phyloP scores from a whole-genome alignment of 2,888 invertebrate species.

The Drosophila heteroneura region DNA sequence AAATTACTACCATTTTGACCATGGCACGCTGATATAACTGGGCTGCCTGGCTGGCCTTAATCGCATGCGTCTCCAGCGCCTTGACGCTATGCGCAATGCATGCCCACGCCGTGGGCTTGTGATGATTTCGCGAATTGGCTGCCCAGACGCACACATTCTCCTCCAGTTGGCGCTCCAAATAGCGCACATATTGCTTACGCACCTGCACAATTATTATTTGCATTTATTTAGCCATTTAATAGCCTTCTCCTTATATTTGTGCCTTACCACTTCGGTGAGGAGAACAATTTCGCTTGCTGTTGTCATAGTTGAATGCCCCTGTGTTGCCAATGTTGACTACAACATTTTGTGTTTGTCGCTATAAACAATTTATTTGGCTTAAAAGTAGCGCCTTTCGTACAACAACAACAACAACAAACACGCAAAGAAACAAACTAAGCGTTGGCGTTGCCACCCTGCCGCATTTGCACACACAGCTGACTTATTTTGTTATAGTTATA shows the following conservation, averaged over 20 bases:
- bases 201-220: conserved; percentile 60
- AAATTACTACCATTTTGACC: conserved; percentile 77
- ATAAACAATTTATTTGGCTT: conserved; percentile 34
- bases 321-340: not conserved
- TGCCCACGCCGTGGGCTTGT: conserved; percentile 67
- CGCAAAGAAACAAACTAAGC: conserved; percentile 6
- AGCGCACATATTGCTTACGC: conserved; percentile 77
- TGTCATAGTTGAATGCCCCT: conserved; percentile 42
- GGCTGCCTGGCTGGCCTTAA: conserved; percentile 79
- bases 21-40: conserved; percentile 81
- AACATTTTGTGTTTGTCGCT: conserved; percentile 19
- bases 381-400: conserved; percentile 50
- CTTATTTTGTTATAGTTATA: not conserved
- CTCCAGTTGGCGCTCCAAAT: conserved; percentile 76
- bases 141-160: conserved; percentile 76
- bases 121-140: conserved; percentile 60
- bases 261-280: conserved; percentile 69
- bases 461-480: conserved; percentile 35
- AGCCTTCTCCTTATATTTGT: not conserved
- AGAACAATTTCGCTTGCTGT: conserved; percentile 49
- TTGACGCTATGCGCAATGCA: conserved; percentile 66
- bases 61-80: conserved; percentile 75
- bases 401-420: conserved; percentile 18
- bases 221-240: conserved; percentile 1
- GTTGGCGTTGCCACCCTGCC: conserved; percentile 40